Evolutionary conservation across 2,113 vertebrate genomes (phyloP).

Genomic region (Catagonus wagneri): DNA sequence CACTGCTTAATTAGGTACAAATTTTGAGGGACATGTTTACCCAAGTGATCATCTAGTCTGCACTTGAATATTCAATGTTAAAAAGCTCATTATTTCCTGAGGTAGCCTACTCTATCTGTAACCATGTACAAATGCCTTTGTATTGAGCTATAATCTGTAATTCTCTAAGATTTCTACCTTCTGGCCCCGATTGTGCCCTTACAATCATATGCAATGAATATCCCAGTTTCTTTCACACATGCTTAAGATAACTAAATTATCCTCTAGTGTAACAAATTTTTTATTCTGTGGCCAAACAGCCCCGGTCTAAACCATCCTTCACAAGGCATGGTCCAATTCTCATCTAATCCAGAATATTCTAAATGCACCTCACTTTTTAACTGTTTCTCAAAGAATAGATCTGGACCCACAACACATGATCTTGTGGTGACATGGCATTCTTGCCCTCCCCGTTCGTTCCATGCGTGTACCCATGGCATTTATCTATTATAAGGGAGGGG

Average conservation of each 20-base stretch:
- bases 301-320: neutral
- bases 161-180: neutral
- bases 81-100: conserved; percentile 28
- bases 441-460: neutral
- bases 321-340: neutral
- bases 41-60: neutral
- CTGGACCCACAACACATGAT: neutral
- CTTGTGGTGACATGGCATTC: neutral
- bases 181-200: neutral
- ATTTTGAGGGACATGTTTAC: neutral
- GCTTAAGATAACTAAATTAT: neutral
- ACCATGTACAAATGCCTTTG: neutral
- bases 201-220: neutral
- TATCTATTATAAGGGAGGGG: neutral
- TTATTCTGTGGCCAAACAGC: conserved; percentile 11
- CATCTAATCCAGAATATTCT: neutral
- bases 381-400: neutral
- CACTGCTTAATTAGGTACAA: neutral
- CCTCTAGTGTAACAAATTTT: neutral
- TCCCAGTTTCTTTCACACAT: conserved; percentile 8
- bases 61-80: neutral
- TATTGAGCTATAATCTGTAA: neutral
- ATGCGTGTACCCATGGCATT: neutral
- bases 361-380: neutral
- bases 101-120: neutral